phyloP scores from a whole-genome alignment of 2,797 vertebrate species.

The Tadarida brasiliensis region DNA sequence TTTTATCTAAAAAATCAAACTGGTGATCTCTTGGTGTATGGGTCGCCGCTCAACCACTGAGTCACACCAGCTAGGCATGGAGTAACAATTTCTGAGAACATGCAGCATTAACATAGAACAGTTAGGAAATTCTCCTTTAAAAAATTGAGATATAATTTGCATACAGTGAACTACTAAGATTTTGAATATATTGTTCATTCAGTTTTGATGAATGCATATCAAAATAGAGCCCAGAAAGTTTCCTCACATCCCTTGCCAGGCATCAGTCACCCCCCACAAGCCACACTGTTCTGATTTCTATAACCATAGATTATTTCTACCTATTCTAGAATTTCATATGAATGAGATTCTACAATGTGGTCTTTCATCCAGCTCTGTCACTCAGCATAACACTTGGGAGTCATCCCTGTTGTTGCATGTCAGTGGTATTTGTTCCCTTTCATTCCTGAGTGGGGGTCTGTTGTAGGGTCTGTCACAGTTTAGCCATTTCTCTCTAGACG shows the following conservation, averaged over 20 bases:
- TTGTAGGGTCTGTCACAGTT: rapidly evolving
- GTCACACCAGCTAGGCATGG: no score
- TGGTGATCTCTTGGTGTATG: no score
- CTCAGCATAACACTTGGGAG: not conserved
- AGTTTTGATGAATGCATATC: not conserved
- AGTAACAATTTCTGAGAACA: not conserved
- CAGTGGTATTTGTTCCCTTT: rapidly evolving
- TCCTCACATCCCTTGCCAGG: not conserved
- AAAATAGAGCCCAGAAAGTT: not conserved
- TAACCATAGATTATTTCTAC: not conserved
- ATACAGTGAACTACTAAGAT: not conserved
- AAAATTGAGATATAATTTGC: not conserved
- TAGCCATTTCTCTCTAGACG: not conserved
- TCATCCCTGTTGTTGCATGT: rapidly evolving
- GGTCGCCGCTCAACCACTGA: no score
- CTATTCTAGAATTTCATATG: not conserved
- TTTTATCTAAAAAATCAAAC: no score
- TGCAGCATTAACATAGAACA: not conserved
- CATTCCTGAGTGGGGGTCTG: rapidly evolving
- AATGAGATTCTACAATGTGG: rapidly evolving
- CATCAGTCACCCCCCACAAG: no score
- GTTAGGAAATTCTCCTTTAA: not conserved
- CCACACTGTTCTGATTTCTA: not conserved
- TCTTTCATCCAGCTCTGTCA: not conserved
- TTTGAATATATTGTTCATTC: not conserved